phyloP scores from a whole-genome alignment of 2,797 vertebrate genomes.

The Microcaecilia unicolor region DNA sequence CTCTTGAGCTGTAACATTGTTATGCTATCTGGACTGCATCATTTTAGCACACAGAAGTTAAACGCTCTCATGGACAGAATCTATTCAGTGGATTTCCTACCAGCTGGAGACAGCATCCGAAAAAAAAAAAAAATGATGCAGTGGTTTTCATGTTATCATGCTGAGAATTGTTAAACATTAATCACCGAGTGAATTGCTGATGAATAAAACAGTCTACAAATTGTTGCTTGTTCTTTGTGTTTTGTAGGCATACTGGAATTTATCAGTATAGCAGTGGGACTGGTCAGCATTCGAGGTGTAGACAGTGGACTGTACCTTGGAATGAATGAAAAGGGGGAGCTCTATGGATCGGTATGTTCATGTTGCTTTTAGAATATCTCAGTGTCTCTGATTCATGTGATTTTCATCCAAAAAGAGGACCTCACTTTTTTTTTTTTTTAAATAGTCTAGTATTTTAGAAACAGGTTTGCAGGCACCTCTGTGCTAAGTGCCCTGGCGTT shows the following conservation, averaged over 20 bases:
- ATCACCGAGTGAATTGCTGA: no score
- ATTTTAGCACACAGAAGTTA: conserved; percentile 2
- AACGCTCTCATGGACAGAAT: not conserved
- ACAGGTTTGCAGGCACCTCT: no score
- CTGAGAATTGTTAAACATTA: not conserved
- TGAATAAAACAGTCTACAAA: conserved; percentile 2
- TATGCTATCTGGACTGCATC: conserved; percentile 7
- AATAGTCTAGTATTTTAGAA: no score
- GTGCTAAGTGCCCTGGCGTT: no score
- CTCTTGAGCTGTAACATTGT: conserved; percentile 4
- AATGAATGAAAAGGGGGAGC: conserved; percentile 88
- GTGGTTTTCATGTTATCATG: not conserved
- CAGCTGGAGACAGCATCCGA: not conserved
- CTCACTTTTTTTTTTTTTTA: not conserved
- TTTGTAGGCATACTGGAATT: conserved; percentile 92
- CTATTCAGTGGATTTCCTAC: not conserved
- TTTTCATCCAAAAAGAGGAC: not conserved
- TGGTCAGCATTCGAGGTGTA: conserved; percentile 95
- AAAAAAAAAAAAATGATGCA: conserved; percentile 7
- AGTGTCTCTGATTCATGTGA: not conserved
- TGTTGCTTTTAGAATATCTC: not conserved
- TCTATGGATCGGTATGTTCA: conserved; percentile 91
- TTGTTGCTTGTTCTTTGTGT: conserved; percentile 17
- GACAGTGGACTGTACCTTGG: conserved; percentile 94
- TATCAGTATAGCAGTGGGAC: conserved; percentile 95